phyloP scores from a whole-genome alignment of 2,888 invertebrate species.

The Phragmatobia fuliginosa region DNA sequence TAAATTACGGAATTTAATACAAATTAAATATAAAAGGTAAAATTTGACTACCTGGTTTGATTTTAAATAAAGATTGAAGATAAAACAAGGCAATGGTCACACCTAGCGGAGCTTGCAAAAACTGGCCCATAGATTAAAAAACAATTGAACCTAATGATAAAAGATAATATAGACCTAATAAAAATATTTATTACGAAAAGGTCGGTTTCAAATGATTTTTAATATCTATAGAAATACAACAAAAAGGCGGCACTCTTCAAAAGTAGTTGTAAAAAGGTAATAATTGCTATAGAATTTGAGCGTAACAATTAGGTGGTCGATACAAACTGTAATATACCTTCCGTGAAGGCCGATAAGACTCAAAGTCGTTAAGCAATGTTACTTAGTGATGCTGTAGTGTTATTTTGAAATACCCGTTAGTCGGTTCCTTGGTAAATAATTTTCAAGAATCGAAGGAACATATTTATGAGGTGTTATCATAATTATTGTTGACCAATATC shows the following conservation, averaged over 20 bases:
- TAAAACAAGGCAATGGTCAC: conserved; percentile 24
- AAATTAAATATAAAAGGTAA: no score
- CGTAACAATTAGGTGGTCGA: conserved; percentile 30
- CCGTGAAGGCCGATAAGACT: conserved; percentile 17
- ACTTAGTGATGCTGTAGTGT: conserved; percentile 24
- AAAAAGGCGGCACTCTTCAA: conserved; percentile 67
- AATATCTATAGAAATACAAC: conserved; percentile 61
- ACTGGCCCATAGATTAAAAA: conserved; percentile 24
- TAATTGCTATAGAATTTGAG: conserved; percentile 62
- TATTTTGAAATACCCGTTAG: conserved; percentile 44
- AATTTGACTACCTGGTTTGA: not conserved
- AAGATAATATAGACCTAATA: conserved; percentile 57
- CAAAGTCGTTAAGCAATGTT: conserved; percentile 24
- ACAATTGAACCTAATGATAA: conserved; percentile 58
- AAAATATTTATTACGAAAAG: conserved; percentile 55
- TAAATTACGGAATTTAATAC: no score
- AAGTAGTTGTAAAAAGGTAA: conserved; percentile 69
- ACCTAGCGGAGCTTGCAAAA: conserved; percentile 12
- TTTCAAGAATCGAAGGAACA: conserved; percentile 31
- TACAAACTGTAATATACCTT: conserved; percentile 17
- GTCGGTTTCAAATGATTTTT: conserved; percentile 56
- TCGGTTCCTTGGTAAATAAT: conserved; percentile 44
- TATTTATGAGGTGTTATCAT: conserved; percentile 39
- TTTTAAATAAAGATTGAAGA: not conserved
- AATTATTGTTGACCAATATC: conserved; percentile 33